phyloP scores from a whole-genome alignment of 2,797 vertebrate genomes.

The Triplophysa bombifrons region DNA sequence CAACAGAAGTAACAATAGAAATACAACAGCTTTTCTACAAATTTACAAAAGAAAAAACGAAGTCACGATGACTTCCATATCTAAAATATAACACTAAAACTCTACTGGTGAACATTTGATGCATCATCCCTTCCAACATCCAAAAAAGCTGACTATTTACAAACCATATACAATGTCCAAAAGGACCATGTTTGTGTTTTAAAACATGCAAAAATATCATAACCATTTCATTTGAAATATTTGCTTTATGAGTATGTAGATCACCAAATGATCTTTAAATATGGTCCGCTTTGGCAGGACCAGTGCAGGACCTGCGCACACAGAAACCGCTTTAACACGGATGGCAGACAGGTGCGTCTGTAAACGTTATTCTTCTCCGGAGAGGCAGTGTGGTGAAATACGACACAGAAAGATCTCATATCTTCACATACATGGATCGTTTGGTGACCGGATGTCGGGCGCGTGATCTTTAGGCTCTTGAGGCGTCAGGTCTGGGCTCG shows the following conservation, averaged over 20 bases:
- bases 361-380: constrained; percentile 8
- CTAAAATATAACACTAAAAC: constrained; percentile 68
- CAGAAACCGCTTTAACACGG: constrained; percentile 22
- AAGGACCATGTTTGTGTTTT: constrained; percentile 74
- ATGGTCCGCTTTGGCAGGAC: constrained; percentile 75
- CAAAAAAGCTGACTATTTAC: constrained; percentile 81
- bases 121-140: constrained; percentile 62
- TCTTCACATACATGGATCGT: background rate
- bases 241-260: constrained; percentile 69
- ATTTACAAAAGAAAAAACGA: constrained; percentile 69
- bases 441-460: background rate
- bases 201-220: constrained; percentile 77
- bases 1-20: constrained; percentile 56
- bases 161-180: constrained; percentile 82
- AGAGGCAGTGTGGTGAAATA: constrained; percentile 17
- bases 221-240: constrained; percentile 82
- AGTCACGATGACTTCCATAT: constrained; percentile 58
- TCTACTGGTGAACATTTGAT: constrained; percentile 65
- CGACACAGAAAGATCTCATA: background rate
- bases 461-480: background rate
- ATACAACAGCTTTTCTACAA: constrained; percentile 68
- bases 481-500: background rate
- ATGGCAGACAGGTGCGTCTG: constrained; percentile 24
- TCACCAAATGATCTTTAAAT: constrained; percentile 77
- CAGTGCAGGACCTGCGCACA: constrained; percentile 38